Percentiles rank a stretch among this genome's conserved stretches.
Conservation (phyloP, 2,113 vertebrate genomes). For the Ondatra zibethicus region DNA sequence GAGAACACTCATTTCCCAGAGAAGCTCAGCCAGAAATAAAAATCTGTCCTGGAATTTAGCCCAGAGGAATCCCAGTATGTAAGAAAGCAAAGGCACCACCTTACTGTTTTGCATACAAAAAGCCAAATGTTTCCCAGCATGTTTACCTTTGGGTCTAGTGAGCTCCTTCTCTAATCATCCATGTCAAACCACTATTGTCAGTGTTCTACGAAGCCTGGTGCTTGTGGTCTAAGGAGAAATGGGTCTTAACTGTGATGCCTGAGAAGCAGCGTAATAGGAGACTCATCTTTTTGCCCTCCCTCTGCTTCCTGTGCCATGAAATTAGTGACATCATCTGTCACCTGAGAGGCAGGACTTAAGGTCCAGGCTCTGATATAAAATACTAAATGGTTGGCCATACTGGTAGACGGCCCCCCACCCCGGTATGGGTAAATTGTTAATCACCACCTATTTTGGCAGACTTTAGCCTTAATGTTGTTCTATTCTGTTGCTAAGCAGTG, state of each 20-base stretch:
- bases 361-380: neutral
- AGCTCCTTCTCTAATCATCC: slow-evolving; percentile 1
- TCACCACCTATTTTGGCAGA: neutral
- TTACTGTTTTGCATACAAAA: slow-evolving; percentile 14
- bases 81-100: neutral
- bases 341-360: neutral
- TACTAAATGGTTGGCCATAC: neutral
- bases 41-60: neutral
- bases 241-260: neutral
- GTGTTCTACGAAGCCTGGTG: slow-evolving; percentile 5
- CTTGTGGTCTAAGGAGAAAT: neutral
- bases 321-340: neutral
- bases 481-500: neutral
- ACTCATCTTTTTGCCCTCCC: neutral
- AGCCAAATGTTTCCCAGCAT: neutral
- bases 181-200: neutral
- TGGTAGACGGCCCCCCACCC: neutral
- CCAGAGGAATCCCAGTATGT: neutral
- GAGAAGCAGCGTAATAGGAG: neutral
- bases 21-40: neutral
- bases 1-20: neutral
- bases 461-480: neutral
- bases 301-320: neutral
- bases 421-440: neutral
- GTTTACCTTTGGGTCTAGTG: neutral